Evolutionary conservation across 2,113 vertebrate genomes (phyloP).

Genomic region (Leptobrachium leishanense): DNA sequence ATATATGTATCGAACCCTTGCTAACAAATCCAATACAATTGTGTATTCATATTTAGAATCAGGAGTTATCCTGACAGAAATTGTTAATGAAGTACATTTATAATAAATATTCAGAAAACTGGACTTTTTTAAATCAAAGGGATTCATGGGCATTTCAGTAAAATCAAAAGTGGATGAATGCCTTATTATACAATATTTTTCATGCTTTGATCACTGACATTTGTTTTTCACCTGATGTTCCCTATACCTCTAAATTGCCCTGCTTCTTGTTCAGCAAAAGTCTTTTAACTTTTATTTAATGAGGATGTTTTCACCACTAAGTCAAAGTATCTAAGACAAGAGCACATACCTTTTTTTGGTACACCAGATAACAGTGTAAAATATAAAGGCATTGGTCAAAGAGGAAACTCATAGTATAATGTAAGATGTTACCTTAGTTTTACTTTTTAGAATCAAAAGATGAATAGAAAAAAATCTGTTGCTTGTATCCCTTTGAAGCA

Average conservation of each 20-base stretch:
- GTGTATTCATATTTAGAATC: too few relatives aligned
- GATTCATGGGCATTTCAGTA: conserved; percentile 53
- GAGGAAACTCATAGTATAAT: conserved; percentile 16
- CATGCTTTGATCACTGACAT: conserved; percentile 58
- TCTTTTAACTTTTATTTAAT: conserved; percentile 61
- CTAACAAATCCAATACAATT: too few relatives aligned
- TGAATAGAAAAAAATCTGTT: background rate
- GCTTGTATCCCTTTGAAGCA: background rate
- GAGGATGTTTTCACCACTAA: conserved; percentile 49
- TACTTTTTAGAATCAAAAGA: background rate
- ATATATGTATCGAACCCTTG: too few relatives aligned
- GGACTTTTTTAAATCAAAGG: conserved; percentile 19
- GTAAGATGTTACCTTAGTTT: background rate
- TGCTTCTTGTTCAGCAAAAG: conserved; percentile 53
- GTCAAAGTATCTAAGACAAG: conserved; percentile 5
- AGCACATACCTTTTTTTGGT: background rate
- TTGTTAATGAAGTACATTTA: too few relatives aligned
- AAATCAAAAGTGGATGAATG: conserved; percentile 41
- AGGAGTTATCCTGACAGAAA: too few relatives aligned
- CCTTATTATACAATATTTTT: conserved; percentile 45
- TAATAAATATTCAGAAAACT: background rate
- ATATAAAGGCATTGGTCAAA: conserved; percentile 33
- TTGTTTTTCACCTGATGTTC: conserved; percentile 60
- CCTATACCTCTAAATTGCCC: conserved; percentile 56
- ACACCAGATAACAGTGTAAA: conserved; percentile 20